Evolutionary conservation across 2,113 vertebrate genomes (phyloP).

Genomic region (Balaeniceps rex): DNA sequence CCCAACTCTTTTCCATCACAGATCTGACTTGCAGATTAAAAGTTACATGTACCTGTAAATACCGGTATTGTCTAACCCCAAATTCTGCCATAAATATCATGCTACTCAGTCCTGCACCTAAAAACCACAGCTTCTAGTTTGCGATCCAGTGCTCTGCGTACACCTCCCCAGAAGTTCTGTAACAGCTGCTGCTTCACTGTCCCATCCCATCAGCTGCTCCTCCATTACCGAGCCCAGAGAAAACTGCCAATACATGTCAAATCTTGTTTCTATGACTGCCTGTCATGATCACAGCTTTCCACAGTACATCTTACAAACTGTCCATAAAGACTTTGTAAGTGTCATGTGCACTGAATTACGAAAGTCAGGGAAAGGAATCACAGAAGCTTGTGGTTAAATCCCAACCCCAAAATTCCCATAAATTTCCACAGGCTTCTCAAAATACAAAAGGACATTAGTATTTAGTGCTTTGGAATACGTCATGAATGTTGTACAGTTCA

Average conservation of each 20-base stretch:
- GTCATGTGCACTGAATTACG: not conserved
- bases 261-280: not conserved
- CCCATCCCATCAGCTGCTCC: not conserved
- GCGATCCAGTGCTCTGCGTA: not conserved
- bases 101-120: not conserved
- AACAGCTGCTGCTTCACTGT: not conserved
- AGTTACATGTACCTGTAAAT: not conserved
- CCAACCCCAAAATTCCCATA: not conserved
- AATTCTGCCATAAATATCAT: not conserved
- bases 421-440: not conserved
- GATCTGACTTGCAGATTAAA: not conserved
- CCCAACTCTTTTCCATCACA: not conserved
- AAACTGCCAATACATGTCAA: not conserved
- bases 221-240: not conserved
- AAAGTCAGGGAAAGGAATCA: not conserved
- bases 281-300: not conserved
- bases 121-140: not conserved
- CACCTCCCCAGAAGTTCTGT: not conserved
- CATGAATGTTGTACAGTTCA: not conserved
- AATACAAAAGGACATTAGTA: not conserved
- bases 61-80: not conserved
- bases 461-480: not conserved
- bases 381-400: not conserved
- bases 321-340: not conserved
- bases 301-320: not conserved